Conservation (phyloP, 2,797 vertebrate genomes). For the Sebastes hopkinsi region DNA sequence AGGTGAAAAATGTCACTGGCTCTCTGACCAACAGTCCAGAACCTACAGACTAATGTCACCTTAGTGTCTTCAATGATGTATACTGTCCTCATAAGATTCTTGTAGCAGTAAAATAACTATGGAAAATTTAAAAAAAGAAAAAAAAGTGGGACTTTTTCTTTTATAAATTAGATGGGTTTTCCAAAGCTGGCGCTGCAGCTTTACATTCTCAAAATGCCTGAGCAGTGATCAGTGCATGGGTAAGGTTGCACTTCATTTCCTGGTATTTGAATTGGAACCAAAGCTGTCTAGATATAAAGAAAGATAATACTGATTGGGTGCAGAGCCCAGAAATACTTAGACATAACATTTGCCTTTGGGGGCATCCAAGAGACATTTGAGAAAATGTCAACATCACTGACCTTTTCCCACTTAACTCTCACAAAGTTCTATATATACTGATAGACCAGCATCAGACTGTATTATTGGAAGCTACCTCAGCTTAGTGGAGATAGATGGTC, state of each 20-base stretch:
- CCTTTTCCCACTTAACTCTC: background rate
- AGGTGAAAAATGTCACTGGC: background rate
- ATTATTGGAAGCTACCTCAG: background rate
- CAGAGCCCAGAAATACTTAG: conserved; percentile 11
- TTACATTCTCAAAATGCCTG: conserved; percentile 34
- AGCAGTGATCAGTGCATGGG: background rate
- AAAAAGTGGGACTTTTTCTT: background rate
- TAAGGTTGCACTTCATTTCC: conserved; percentile 60
- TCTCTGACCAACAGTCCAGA: background rate
- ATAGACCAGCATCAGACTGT: background rate
- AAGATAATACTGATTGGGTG: conserved; percentile 28
- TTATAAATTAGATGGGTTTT: background rate
- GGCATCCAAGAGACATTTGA: conserved; percentile 10
- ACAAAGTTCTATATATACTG: background rate
- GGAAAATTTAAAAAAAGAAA: background rate
- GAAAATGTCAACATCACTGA: conserved; percentile 11
- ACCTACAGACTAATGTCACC: background rate
- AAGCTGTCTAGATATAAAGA: conserved; percentile 19
- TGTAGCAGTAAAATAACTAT: background rate
- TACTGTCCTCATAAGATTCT: background rate
- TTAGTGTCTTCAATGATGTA: accelerated
- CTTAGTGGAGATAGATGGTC: background rate
- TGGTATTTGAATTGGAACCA: conserved; percentile 35
- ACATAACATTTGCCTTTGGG: conserved; percentile 28
- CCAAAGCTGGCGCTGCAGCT: background rate